Evolutionary conservation across 2,888 invertebrate species (phyloP).

Genomic region (Luffia ferchaultella): DNA sequence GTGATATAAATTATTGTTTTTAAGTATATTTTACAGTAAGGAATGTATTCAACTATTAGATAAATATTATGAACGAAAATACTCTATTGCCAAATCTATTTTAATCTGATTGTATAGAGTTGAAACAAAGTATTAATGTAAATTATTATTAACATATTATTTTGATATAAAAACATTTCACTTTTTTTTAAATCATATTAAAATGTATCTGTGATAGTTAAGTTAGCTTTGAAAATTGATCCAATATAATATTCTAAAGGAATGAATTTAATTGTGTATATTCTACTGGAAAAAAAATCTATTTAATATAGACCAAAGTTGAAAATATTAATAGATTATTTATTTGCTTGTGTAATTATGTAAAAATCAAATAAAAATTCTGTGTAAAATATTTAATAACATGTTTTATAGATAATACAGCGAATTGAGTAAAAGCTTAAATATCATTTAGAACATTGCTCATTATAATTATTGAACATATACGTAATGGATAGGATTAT

Average conservation of each 20-base stretch:
- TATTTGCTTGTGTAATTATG: slow-evolving; percentile 11
- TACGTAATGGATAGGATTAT: no score
- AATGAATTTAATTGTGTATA: slow-evolving; percentile 19
- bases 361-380: slow-evolving; percentile 13
- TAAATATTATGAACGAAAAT: no score
- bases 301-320: not conserved
- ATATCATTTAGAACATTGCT: not conserved
- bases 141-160: not conserved
- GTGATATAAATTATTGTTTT: no score
- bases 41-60: no score
- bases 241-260: slow-evolving; percentile 51
- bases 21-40: no score
- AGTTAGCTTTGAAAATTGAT: slow-evolving; percentile 47
- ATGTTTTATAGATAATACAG: slow-evolving; percentile 3
- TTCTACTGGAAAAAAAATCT: not conserved
- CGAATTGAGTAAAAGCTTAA: not conserved
- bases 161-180: not conserved
- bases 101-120: no score
- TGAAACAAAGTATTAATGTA: no score
- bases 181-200: not conserved
- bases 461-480: no score
- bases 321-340: not conserved
- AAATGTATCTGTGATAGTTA: slow-evolving; percentile 49
- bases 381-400: slow-evolving; percentile 8
- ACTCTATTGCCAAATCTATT: no score